Conservation (phyloP, 1,140 invertebrate species). For the Hylaeus anthracinus region DNA sequence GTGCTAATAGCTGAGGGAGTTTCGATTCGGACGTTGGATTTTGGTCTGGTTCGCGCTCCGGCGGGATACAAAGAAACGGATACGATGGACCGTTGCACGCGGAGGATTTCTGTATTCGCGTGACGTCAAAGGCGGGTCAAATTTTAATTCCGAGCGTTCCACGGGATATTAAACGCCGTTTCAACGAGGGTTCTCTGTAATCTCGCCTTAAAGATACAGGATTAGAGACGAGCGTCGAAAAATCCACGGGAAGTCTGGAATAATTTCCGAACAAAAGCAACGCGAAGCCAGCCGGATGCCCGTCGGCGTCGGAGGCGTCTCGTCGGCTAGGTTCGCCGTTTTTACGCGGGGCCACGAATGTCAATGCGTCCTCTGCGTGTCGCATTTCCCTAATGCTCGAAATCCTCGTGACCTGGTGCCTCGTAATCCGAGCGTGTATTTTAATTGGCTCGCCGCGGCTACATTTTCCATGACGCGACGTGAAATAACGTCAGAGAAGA, state of each 20-base stretch:
- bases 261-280: constrained; percentile 40
- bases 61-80: not conserved
- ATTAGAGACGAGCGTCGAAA: constrained; percentile 11
- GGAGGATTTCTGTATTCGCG: not conserved
- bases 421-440: constrained; percentile 50
- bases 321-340: not conserved
- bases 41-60: constrained; percentile 11
- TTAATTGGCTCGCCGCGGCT: constrained; percentile 43
- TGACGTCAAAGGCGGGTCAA: not conserved
- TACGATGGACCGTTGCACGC: too few relatives aligned
- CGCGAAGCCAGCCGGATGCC: not conserved
- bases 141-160: constrained; percentile 35
- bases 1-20: not conserved
- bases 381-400: constrained; percentile 49
- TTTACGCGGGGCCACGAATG: constrained; percentile 28
- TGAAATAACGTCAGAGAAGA: constrained; percentile 32
- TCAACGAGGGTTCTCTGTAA: constrained; percentile 16
- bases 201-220: constrained; percentile 42
- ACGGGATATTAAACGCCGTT: constrained; percentile 9
- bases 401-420: constrained; percentile 44
- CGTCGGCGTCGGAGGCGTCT: not conserved
- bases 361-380: constrained; percentile 40
- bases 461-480: constrained; percentile 36
- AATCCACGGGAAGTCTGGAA: constrained; percentile 15
- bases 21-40: not conserved